phyloP scores from a whole-genome alignment of 2,888 invertebrate species.

The Microplitis manilae region DNA sequence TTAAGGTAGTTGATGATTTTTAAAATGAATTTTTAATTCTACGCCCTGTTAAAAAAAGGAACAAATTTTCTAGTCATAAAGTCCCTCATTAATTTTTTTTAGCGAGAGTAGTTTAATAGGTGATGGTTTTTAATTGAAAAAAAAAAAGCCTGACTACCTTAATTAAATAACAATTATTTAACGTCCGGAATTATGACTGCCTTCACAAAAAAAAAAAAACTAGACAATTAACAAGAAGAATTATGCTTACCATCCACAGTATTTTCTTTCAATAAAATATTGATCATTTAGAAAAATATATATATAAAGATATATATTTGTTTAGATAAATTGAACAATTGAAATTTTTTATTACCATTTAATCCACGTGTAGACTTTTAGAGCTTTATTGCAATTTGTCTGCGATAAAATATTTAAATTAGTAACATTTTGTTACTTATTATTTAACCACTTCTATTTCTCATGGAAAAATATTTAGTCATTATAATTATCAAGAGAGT shows the following conservation, averaged over 20 bases:
- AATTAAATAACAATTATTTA: background rate
- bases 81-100: too few relatives aligned
- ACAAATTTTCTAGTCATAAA: too few relatives aligned
- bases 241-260: constrained; percentile 42
- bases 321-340: background rate
- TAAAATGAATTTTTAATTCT: background rate
- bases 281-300: constrained; percentile 10
- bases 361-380: background rate
- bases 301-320: background rate
- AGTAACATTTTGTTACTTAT: background rate
- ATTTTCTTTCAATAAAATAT: constrained; percentile 37
- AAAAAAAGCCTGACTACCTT: background rate
- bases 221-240: background rate
- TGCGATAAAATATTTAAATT: background rate
- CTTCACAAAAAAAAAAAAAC: constrained; percentile 22
- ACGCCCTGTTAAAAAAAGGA: too few relatives aligned
- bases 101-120: too few relatives aligned
- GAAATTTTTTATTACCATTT: background rate
- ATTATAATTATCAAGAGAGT: too few relatives aligned
- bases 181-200: constrained; percentile 13
- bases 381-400: background rate
- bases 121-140: background rate
- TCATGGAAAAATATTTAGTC: too few relatives aligned
- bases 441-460: background rate
- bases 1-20: background rate